Evolutionary conservation across 2,113 vertebrate genomes (phyloP).

Genomic region (Chaetodon auriga): DNA sequence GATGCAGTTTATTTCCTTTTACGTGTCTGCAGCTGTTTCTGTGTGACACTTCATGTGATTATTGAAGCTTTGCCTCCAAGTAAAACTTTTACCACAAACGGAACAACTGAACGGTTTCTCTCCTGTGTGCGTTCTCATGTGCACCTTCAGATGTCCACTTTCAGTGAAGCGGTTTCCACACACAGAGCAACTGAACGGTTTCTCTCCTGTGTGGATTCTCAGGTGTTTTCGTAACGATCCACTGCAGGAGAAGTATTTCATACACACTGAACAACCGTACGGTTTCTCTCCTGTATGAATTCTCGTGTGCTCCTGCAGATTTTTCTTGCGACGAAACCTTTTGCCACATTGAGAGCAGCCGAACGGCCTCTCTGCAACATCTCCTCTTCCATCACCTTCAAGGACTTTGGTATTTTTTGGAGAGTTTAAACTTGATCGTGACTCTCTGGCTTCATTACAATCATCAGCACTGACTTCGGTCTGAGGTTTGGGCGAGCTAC

Average conservation of each 20-base stretch:
- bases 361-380: background rate
- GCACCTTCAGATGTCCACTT: slow-evolving; percentile 8
- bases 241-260: background rate
- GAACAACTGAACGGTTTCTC: slow-evolving; percentile 15
- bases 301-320: background rate
- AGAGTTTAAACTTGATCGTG: background rate
- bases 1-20: too few species aligned
- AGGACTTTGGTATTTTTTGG: accelerated
- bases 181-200: background rate
- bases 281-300: background rate
- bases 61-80: slow-evolving; percentile 6
- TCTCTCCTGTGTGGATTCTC: slow-evolving; percentile 5
- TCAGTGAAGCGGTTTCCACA: background rate
- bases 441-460: background rate
- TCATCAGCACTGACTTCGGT: background rate
- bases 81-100: background rate
- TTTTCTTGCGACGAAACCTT: background rate
- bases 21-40: background rate
- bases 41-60: slow-evolving; percentile 1
- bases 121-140: slow-evolving; percentile 1
- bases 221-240: background rate
- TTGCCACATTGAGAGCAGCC: background rate
- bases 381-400: accelerated
- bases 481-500: background rate
- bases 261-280: background rate